phyloP scores from a whole-genome alignment of 2,888 invertebrate genomes.

The Agelastica alni region DNA sequence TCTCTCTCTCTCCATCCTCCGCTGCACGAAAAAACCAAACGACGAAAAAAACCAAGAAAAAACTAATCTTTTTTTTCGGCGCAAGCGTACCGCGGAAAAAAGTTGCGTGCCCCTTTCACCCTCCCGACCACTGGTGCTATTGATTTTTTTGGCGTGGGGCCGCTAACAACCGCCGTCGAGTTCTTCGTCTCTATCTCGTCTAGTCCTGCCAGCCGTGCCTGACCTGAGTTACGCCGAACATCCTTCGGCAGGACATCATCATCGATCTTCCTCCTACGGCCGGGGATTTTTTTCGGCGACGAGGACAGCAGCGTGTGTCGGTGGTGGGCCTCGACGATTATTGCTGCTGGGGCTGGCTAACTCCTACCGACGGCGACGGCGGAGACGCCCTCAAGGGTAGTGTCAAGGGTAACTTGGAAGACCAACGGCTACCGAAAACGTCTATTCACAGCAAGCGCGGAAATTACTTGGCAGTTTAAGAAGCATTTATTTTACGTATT shows the following conservation, averaged over 20 bases:
- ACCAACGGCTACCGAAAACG: too few relatives aligned
- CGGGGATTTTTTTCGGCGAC: slow-evolving; percentile 23
- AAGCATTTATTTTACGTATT: too few relatives aligned
- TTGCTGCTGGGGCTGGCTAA: slow-evolving; percentile 5
- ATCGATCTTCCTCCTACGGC: slow-evolving; percentile 23
- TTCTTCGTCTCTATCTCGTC: slow-evolving; percentile 38
- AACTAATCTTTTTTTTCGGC: slow-evolving; percentile 38
- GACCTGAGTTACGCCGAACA: slow-evolving; percentile 54
- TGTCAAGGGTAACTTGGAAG: slow-evolving; percentile 19
- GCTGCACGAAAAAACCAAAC: slow-evolving; percentile 34
- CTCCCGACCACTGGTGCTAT: slow-evolving; percentile 49
- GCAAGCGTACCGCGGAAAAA: slow-evolving; percentile 39
- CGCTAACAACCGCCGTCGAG: slow-evolving; percentile 22
- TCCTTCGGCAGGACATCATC: slow-evolving; percentile 53
- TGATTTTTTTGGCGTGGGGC: slow-evolving; percentile 46
- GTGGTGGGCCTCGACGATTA: slow-evolving; percentile 2
- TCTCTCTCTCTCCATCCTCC: slow-evolving; percentile 17
- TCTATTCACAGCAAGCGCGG: too few relatives aligned
- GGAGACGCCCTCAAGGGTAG: slow-evolving; percentile 11
- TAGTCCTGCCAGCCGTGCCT: slow-evolving; percentile 43
- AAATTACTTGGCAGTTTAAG: too few relatives aligned
- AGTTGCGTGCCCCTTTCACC: slow-evolving; percentile 26
- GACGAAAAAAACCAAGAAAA: slow-evolving; percentile 38
- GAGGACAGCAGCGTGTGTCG: slow-evolving; percentile 10
- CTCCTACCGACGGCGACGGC: slow-evolving; percentile 1